Base-by-base conservation (phyloP, 2,888 invertebrate species). In the Chirona hameri region DNA sequence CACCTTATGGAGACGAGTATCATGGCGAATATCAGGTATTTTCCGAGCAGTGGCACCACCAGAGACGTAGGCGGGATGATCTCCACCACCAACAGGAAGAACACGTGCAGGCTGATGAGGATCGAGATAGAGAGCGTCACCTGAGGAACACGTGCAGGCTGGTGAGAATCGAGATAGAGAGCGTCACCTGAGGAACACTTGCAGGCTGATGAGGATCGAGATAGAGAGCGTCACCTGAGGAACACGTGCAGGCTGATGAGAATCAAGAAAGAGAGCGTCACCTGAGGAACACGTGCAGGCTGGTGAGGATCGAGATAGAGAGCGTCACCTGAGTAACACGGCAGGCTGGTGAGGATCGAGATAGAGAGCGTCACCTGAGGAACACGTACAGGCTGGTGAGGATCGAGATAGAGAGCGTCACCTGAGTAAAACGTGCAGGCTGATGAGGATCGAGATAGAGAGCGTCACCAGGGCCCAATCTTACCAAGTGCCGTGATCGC, bases 11-110 rank as follows among this genome's bases (percentile, higher is more conserved):
- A 98, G 85, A 98, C 98, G 86, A 99, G 92, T 87, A 98, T 97
- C 97, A 98, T 98, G 85, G 98, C 98, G 89, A 99, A 98, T 88
- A 99, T 95, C 86, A 99, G 92, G 89, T 98, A 98, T 90, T 98
- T 99, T 86, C 98, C 98, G 86, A 99, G 91, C 83, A 99, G 91
- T 84, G 99, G 99, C 86, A 99, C 97, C 85, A 98, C 98, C 87
- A 99, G 90, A 55, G 97, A 98, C 83, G 99, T 99, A 81, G 98
- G 98, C 76, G 99, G 99, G 88, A 99, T 98, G 88, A 99, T 98
- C 90, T 99, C 98, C 86, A 98, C 98, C 86, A 99, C 95, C 60
- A n/a, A 5, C 60, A 60, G 24, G n/a, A 60, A 60, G 24, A 24
- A n/a, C 60, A 60, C 24, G 60, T 60, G 24, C n/a, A 72, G 72